Percentiles rank a stretch among this genome's conserved stretches.
Evolutionary conservation across 2,797 vertebrate species (phyloP).

Genomic region (Salmo trutta): DNA sequence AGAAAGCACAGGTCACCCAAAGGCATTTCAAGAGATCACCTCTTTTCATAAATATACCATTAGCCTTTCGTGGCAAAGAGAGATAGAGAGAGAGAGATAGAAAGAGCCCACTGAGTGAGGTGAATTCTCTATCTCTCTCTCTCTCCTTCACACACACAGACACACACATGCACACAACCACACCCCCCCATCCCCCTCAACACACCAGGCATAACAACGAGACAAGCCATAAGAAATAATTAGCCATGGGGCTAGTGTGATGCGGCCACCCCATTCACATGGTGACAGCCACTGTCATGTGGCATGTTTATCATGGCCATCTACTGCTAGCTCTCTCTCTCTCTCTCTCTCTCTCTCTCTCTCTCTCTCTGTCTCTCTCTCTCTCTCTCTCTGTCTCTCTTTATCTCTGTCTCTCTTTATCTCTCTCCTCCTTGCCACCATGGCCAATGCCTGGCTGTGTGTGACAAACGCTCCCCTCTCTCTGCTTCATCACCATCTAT

Average conservation of each 20-base stretch:
- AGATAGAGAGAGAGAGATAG: not conserved
- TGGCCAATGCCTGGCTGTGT: conserved; percentile 81
- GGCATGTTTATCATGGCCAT: too few species aligned
- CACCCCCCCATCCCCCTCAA: too few species aligned
- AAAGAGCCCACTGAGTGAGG: not conserved
- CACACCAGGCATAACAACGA: too few species aligned
- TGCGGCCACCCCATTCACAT: too few species aligned
- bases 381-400: conserved; percentile 10
- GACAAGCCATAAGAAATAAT: too few species aligned
- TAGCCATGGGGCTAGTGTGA: too few species aligned
- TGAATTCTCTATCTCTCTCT: too few species aligned
- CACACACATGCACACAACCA: too few species aligned
- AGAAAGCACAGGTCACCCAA: conserved; percentile 35
- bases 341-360: conserved; percentile 14
- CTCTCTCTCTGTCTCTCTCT: conserved; percentile 28
- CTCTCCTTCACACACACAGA: too few species aligned
- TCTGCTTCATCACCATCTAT: conserved; percentile 82
- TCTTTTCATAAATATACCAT: not conserved
- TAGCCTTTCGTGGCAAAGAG: not conserved
- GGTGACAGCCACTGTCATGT: too few species aligned
- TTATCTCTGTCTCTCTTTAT: conserved; percentile 7
- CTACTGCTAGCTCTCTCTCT: too few species aligned
- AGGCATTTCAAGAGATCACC: conserved; percentile 13
- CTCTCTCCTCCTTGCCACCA: conserved; percentile 75
- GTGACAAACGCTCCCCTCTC: conserved; percentile 88